These are phyloP conservation scores for Oryzias melastigma DNA, from an alignment of 2,113 vertebrate genomes.

Conservation along the genomic window DNA sequence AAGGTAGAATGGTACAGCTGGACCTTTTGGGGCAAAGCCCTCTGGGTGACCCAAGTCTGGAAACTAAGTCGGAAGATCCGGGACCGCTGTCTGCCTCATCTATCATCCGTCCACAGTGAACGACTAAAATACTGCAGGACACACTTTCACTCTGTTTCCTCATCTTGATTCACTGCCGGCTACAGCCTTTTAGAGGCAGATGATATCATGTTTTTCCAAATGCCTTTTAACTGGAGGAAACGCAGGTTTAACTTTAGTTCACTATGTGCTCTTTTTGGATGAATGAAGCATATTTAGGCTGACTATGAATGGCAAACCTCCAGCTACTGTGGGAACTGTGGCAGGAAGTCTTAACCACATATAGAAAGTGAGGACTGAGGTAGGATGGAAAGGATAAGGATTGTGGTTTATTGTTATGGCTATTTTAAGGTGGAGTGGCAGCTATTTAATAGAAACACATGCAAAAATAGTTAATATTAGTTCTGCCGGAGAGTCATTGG, in stretches of 20 bases:
- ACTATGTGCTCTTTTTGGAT: neutral
- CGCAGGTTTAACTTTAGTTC: neutral
- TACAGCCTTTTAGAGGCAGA: slow-evolving; percentile 10
- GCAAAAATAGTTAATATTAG: neutral
- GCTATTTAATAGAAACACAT: neutral
- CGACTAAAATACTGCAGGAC: slow-evolving; percentile 17
- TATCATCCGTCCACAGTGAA: slow-evolving; percentile 37
- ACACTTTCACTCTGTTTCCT: slow-evolving; percentile 20
- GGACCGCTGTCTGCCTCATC: slow-evolving; percentile 50
- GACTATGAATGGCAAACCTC: neutral
- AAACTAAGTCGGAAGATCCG: slow-evolving; percentile 42
- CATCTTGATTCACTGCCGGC: slow-evolving; percentile 23
- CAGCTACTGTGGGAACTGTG: neutral
- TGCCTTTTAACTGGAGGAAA: neutral
- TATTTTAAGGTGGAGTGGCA: neutral
- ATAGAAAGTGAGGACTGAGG: neutral
- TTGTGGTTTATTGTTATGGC: neutral
- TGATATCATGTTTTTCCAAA: slow-evolving; percentile 23
- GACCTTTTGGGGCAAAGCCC: slow-evolving; percentile 26
- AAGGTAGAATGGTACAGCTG: slow-evolving; percentile 36
- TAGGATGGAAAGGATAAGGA: neutral
- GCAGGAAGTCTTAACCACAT: neutral
- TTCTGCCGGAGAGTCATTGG: neutral
- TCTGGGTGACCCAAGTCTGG: slow-evolving; percentile 44
- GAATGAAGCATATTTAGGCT: neutral